A percentile compares a stretch with the other conserved stretches of the same genome.
Conservation (phyloP, 1,140 invertebrate species). For the Venturia canescens region DNA sequence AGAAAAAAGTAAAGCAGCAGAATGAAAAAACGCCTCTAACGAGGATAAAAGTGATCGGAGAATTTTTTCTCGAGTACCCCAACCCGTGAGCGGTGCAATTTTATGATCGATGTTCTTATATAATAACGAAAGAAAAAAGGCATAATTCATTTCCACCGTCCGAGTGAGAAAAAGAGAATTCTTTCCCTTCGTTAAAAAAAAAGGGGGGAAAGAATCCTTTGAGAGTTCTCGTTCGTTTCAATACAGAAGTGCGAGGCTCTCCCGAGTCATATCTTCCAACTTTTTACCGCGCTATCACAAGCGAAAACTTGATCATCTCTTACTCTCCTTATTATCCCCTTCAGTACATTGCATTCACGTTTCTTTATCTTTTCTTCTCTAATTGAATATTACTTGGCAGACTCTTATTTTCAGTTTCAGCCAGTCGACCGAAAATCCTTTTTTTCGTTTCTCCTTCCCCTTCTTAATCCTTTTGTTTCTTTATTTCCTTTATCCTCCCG, state of each 20-base stretch:
- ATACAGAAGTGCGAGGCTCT: too few relatives aligned
- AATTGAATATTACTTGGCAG: conserved; percentile 28
- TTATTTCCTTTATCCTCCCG: not conserved
- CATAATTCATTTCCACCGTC: too few relatives aligned
- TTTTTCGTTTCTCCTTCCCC: not conserved
- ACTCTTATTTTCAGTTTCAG: conserved; percentile 17
- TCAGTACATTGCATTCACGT: conserved; percentile 12
- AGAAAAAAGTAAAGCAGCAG: not conserved
- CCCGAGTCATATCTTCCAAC: too few relatives aligned
- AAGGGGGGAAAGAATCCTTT: too few relatives aligned
- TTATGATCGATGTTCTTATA: too few relatives aligned
- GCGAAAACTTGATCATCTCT: too few relatives aligned
- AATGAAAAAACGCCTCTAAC: not conserved
- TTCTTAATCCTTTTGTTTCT: not conserved
- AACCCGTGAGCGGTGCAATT: not conserved
- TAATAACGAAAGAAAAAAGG: too few relatives aligned
- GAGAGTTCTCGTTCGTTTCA: too few relatives aligned
- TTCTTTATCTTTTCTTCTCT: conserved; percentile 5
- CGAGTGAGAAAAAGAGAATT: too few relatives aligned
- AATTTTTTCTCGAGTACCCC: not conserved
- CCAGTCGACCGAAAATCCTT: not conserved
- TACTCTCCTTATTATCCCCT: not conserved
- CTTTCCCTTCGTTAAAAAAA: too few relatives aligned
- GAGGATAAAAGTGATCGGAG: not conserved
- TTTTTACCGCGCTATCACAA: too few relatives aligned